A percentile compares a stretch with the other conserved stretches of the same genome.
Conservation (phyloP, 1,140 invertebrate species). For the Drosophila kikkawai region DNA sequence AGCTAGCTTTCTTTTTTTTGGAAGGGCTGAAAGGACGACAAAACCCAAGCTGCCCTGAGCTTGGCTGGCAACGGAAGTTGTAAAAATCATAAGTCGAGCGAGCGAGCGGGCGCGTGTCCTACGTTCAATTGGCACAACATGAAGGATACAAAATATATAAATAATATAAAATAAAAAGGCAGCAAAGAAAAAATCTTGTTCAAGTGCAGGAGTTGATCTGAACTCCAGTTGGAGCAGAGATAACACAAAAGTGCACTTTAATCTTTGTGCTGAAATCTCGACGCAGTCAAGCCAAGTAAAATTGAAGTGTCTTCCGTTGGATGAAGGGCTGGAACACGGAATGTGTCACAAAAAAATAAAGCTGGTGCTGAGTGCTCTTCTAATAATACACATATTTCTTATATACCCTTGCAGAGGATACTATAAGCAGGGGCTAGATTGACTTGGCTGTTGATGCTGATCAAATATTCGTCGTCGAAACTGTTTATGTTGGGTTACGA, state of each 20-base stretch:
- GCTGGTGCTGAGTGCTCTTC: conserved; percentile 11
- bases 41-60: conserved; percentile 62
- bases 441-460: not conserved
- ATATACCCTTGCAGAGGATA: not conserved
- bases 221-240: conserved; percentile 63
- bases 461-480: not conserved
- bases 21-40: conserved; percentile 34
- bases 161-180: conserved; percentile 21
- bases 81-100: conserved; percentile 79
- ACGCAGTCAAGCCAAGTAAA: conserved; percentile 61
- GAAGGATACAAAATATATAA: conserved; percentile 21
- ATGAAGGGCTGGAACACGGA: not conserved
- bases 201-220: conserved; percentile 69
- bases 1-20: not conserved
- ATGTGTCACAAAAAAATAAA: conserved; percentile 40
- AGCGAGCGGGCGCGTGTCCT: conserved; percentile 58
- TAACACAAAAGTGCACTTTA: conserved; percentile 82
- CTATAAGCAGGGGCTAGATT: not conserved
- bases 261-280: conserved; percentile 78
- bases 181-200: conserved; percentile 43
- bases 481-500: not conserved
- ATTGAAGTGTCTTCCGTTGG: conserved; percentile 63
- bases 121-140: conserved; percentile 76
- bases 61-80: conserved; percentile 72
- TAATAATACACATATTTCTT: not conserved